Evolutionary conservation across 2,888 invertebrate species (phyloP), one percentile per base, ranked within the genome.

Genomic region (Malthinus seriepunctatus): DNA sequence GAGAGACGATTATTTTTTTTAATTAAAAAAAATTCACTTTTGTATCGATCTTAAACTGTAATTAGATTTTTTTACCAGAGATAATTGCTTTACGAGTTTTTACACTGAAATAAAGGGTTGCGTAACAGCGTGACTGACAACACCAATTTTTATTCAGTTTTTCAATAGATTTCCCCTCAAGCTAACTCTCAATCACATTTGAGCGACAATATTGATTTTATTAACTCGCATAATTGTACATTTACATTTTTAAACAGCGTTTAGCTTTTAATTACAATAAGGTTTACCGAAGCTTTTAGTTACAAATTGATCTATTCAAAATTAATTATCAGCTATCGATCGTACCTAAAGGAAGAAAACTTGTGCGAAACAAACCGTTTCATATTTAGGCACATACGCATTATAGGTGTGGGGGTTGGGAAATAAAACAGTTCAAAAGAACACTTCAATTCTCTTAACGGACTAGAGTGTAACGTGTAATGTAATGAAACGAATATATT

Each of bases 401-500:
- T 23, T 23, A 5, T 23, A 23, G 23, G 23, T 23, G 5, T 3
- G 23, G 23, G 5, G 23, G 23, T 23, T 23, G 2, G 23, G 5
- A 23, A n/a, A n/a, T n/a, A n/a, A 23, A 23, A 23, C n/a, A 23
- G 9, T 44, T 44, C 39, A 8, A 39, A 39, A 14, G 11, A 39
- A 10, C 39, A 59, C 39, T 54, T 59, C 52, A 58, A 47, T 54
- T 54, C 54, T 34, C 51, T 14, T 51, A 63, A 56, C 63, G 50
- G 56, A 59, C 53, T n/a, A 51, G 55, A 35, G 59, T 62, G 62
- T 56, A 62, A 59, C 59, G 51, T 56, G 55, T 62, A 59, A 63
- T 53, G 56, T 59, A 59, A 52, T 60, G 63, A 63, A 63, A 60
- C 60, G 53, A 63, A 63, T 63, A 53, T 59, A 63, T 63, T 63